Evolutionary conservation across 2,888 invertebrate species (phyloP), one percentile per base, ranked within the genome.

Genomic region (Coenonympha glycerion): DNA sequence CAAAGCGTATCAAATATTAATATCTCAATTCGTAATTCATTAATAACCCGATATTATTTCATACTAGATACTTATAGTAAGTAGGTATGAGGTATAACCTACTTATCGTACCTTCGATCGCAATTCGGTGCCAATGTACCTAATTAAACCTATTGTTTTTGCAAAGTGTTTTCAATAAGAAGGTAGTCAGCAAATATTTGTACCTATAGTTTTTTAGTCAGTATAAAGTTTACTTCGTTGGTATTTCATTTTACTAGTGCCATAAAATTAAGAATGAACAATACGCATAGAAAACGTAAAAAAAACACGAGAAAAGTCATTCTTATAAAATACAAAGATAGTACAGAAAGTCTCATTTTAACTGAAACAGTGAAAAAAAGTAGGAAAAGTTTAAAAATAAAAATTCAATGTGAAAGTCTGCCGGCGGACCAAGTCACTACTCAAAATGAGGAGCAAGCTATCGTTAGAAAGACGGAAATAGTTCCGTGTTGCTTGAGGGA

Each of bases 301-400:
- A 47, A 37, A 11, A 15, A 22, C 4, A 59, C 61, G 42, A 61
- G 53, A 2, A 53, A 62, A n/a, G 46, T 61, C 9, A 55, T 63
- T 4, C 59, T 63, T 4, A 52, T 62, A 42, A 58, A 59, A 48
- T 57, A 61, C 6, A 39, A 60, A 34, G 24, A 58, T 0, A 61
- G 51, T 28, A 57, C 49, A 30, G 36, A 47, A 13, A 41, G 13
- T 54, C 56, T 41, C 56, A 57, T 47, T 30, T 57, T 26, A 48
- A 54, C 8, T 52, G 55, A 24, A 44, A 58, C 24, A 49, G 40
- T 49, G 18, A 36, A 33, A 45, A 22, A 8, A 11, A 19, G 2
- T 8, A 47, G 9, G 16, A n/a, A 42, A 22, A 37, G 22, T 15
- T 22, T 51, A 26, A 37, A 18, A 49, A 37, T 49, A 21, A 15